Evolutionary conservation across 2,888 invertebrate genomes (phyloP), one percentile per base, ranked within the genome.

Genomic region (Drosophila kambysellisi): DNA sequence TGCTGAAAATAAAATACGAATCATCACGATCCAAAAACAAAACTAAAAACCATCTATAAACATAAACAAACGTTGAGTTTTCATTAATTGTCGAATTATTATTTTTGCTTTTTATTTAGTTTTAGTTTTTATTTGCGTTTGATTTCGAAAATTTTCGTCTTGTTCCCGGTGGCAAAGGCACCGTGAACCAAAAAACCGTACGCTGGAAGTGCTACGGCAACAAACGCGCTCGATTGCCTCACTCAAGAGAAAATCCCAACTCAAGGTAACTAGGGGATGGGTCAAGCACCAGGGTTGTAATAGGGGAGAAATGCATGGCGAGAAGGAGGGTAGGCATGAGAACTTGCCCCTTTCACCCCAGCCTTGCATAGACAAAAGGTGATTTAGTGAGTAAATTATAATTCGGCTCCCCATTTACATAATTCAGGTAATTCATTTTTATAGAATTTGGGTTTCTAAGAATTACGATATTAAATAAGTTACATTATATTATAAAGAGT

Each of bases 211-310:
- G 94, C 95, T 97, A 94, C 95, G 96, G 94, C 96, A 96, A 92
- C 96, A 96, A 94, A 96, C 97, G 94, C 95, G 96, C 95, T 96
- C 96, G 94, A 96, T 97, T 94, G 96, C 96, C 94, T 96, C 96
- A 93, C 96, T 92, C 71, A 92, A 91, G 82, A 92, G 92, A 85
- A 92, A 92, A 91, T 92, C 92, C 74, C 92, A 92, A 85, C 88
- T 92, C 92, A 92, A 92, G 93, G 92, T 92, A 92, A 88, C 72
- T 77, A 7, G 56, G 60, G 15, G 32, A 30, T 32, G 35, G 20
- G n/a, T 15, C 30, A 51, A n/a, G 3, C 12, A 20, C 15, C 46
- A 25, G 15, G 15, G 25, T 8, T 25, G 46, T 2, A 25, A 25
- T 8, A 46, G 46, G 20, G 46, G 20, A 46, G 39, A 8, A 8